These are phyloP conservation scores for Thereva unica DNA, from an alignment of 2,888 invertebrate species.

Conservation along the genomic window DNA sequence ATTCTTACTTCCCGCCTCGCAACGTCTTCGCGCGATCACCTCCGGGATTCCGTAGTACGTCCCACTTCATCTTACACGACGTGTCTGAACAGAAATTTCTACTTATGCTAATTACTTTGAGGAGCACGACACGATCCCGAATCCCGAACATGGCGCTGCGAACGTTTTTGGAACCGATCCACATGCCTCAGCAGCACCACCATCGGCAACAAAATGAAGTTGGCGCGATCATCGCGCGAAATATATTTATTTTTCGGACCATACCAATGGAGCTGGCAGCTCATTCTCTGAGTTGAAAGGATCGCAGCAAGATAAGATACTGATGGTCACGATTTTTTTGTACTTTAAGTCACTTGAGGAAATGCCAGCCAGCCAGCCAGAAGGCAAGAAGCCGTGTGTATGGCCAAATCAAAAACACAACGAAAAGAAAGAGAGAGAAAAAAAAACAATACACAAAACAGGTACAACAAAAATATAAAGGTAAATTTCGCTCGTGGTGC, in stretches of 20 bases:
- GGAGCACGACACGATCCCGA: conserved; percentile 20
- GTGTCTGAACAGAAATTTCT: conserved; percentile 17
- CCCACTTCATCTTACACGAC: not conserved
- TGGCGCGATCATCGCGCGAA: not conserved
- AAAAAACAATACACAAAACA: no score
- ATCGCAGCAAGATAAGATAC: not conserved
- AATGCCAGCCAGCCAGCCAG: not conserved
- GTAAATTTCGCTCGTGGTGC: no score
- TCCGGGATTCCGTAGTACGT: no score
- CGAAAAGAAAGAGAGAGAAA: no score
- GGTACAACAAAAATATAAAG: no score
- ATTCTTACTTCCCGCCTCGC: no score
- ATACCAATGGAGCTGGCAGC: no score
- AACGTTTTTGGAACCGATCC: conserved; percentile 12
- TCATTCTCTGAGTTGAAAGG: no score
- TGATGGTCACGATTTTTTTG: conserved; percentile 29
- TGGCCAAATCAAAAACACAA: no score
- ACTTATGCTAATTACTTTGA: conserved; percentile 25
- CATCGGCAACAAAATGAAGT: not conserved
- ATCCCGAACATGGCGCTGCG: conserved; percentile 5
- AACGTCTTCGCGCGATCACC: no score
- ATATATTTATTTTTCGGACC: not conserved
- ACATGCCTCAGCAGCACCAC: not conserved
- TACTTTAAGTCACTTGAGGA: conserved; percentile 18
- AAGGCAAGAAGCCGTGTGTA: no score